A percentile compares a stretch with the other conserved stretches of the same genome.
Evolutionary conservation across 53 echinoderm and acorn worm species (phyloP).

Genomic region (Zoroaster sp.): DNA sequence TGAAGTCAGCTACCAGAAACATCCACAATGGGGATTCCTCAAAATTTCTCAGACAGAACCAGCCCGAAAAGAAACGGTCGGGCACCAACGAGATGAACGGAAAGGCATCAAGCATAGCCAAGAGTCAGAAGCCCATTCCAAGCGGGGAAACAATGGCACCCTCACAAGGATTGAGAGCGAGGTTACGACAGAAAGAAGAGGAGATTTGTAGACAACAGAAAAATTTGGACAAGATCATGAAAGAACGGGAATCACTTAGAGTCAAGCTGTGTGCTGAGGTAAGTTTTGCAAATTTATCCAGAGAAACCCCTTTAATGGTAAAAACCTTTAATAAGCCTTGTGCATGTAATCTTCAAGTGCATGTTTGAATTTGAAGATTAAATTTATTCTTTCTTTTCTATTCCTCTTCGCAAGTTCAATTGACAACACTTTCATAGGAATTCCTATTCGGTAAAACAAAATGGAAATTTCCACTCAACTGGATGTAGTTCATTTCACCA

Average conservation of each 20-base stretch:
- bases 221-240: conserved; percentile 65
- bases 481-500: too few species aligned
- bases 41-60: conserved; percentile 50
- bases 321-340: too few species aligned
- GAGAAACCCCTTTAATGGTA: too few species aligned
- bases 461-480: too few species aligned
- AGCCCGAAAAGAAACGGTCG: conserved; percentile 41
- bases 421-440: too few species aligned
- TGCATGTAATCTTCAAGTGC: too few species aligned
- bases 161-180: conserved; percentile 64
- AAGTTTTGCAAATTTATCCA: background rate
- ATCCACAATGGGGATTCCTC: conserved; percentile 31
- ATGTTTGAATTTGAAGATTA: too few species aligned
- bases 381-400: too few species aligned
- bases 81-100: conserved; percentile 35
- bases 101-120: conserved; percentile 11
- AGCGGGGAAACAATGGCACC: conserved; percentile 71
- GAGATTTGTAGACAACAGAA: conserved; percentile 74
- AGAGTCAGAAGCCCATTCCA: conserved; percentile 53
- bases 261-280: conserved; percentile 86
- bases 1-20: conserved; percentile 5
- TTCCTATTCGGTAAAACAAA: too few species aligned
- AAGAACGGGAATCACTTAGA: conserved; percentile 76
- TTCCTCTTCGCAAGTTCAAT: too few species aligned
- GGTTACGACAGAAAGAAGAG: conserved; percentile 82